Conservation (phyloP, 2,797 vertebrate species). For the Neosilurus hyrtlii region DNA sequence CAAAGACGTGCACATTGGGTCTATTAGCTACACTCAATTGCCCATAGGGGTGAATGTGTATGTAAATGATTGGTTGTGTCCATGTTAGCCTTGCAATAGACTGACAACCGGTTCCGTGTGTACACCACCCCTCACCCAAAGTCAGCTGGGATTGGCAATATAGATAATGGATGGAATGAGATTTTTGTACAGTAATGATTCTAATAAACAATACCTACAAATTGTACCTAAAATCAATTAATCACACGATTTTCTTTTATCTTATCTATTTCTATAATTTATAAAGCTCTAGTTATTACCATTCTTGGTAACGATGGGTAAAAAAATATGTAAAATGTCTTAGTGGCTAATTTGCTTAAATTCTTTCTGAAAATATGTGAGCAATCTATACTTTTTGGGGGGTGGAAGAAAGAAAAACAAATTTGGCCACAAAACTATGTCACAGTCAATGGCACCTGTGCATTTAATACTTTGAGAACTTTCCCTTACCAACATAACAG, state of each 20-base stretch:
- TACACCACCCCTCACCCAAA: too few relatives aligned
- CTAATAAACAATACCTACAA: background rate
- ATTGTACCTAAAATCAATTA: too few relatives aligned
- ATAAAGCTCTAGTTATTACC: background rate
- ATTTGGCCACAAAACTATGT: background rate
- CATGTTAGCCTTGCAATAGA: too few relatives aligned
- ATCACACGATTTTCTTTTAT: background rate
- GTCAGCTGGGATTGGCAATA: too few relatives aligned
- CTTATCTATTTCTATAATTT: background rate
- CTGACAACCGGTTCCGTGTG: too few relatives aligned
- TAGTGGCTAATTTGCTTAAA: too few relatives aligned
- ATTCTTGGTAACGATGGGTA: background rate
- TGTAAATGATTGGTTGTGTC: too few relatives aligned
- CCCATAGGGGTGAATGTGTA: too few relatives aligned
- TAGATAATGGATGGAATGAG: too few relatives aligned
- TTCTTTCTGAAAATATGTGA: background rate
- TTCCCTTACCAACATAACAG: background rate
- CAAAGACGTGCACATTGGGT: too few relatives aligned
- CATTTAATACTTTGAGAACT: background rate
- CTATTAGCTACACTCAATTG: too few relatives aligned
- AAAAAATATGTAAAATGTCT: too few relatives aligned
- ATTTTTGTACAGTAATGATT: background rate
- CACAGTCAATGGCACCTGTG: background rate
- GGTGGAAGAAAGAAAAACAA: background rate
- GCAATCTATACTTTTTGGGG: background rate